Evolutionary conservation across 2,797 vertebrate species (phyloP).

Genomic region (Falco peregrinus): DNA sequence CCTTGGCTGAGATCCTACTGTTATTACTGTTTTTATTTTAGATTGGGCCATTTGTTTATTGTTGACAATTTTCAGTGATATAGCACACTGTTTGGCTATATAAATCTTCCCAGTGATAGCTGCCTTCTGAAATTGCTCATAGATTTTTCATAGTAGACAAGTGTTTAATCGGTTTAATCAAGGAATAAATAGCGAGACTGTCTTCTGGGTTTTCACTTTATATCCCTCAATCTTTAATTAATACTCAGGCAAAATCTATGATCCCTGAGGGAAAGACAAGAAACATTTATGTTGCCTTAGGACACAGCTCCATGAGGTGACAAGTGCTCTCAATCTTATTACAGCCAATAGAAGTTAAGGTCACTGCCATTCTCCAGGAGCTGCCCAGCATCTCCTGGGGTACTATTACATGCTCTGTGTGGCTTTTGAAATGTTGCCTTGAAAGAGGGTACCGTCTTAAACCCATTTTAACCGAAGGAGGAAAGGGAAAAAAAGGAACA

Average conservation of each 20-base stretch:
- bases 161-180: conserved; percentile 44
- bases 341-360: neutral
- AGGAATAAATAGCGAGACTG: conserved; percentile 15
- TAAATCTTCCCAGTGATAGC: neutral
- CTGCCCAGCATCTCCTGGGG: neutral
- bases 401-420: neutral
- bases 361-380: neutral
- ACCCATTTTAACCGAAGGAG: neutral
- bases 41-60: neutral
- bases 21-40: neutral
- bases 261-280: neutral
- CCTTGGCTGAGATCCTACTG: neutral
- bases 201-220: conserved; percentile 23
- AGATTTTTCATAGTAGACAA: conserved; percentile 28
- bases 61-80: neutral
- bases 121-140: neutral
- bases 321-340: neutral
- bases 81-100: neutral
- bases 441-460: neutral
- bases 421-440: neutral
- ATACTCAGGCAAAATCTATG: conserved; percentile 7
- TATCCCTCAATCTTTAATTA: conserved; percentile 49
- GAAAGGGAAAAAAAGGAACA: neutral
- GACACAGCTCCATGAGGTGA: neutral
- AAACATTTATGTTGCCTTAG: neutral